Evolutionary conservation across 1,140 invertebrate species (phyloP), one percentile per base, ranked within the genome.

Genomic region (Globodera ellingtonae): DNA sequence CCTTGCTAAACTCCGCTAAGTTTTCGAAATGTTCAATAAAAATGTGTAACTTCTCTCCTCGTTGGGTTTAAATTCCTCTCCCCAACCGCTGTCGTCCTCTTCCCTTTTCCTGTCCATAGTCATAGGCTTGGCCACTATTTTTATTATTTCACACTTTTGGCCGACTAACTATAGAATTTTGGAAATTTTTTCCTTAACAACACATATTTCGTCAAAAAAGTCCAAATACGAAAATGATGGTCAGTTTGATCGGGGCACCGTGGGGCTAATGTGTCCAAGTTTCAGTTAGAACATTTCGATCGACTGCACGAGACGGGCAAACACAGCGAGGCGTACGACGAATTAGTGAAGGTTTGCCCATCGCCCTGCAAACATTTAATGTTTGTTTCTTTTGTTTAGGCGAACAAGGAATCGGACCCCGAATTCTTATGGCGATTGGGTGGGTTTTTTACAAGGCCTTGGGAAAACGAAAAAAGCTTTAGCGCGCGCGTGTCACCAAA

Each of bases 401-500:
- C 59, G 15, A 73, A 70, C n/a, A 24, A 35, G 66, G 48, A 62
- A 83, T 46, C n/a, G 35, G 44, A 70, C 10, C 9, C 44, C 21
- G n/a, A 69, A 84, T 48, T 72, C 48, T 21, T 62, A 15, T 62
- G 56, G 56, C 56, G 56, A 62, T 62, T 62, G 56, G 56, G 56
- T 62, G 13, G 5, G 15, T 62, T 62, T 62, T 62, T 62, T 62
- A 9, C 3, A 52, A 9, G 50, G 3, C 10, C 4, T 9, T 13
- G 50, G 50, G 4, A 52, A 52, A 52, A 52, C 10, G 4, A 52
- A 52, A 52, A 52, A 52, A 52, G 3, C 35, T 13, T 62, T 62
- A 62, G 71, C 81, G 15, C 81, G 81, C 50, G 81, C 67, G 4
- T 83, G 81, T 75, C 71, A 82, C 73, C 71, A 82, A 66, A 50